Evolutionary conservation across 2,113 vertebrate species (phyloP).

Genomic region (Corythaixoides concolor): DNA sequence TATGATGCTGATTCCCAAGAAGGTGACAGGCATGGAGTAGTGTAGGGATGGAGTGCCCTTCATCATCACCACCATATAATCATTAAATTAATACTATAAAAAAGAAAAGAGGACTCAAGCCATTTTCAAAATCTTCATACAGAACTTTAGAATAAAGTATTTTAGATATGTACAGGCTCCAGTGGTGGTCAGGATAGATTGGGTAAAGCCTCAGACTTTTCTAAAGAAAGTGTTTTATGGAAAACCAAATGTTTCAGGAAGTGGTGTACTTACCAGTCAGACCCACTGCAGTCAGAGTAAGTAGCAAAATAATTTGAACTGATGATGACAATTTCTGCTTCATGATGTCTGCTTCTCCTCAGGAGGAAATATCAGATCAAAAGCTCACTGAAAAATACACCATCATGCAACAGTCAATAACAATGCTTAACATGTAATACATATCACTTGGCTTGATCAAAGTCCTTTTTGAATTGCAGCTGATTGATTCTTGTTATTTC

Average conservation of each 20-base stretch:
- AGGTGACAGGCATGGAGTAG: not conserved
- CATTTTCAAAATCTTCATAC: not conserved
- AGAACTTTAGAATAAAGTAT: not conserved
- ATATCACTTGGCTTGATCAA: not conserved
- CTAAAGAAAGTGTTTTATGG: not conserved
- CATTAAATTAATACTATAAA: not conserved
- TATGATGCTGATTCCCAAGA: not conserved
- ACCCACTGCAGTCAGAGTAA: conserved; percentile 30
- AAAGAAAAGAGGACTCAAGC: not conserved
- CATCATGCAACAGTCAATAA: not conserved
- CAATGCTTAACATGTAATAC: not conserved
- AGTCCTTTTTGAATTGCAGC: conserved; percentile 1
- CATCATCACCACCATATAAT: not conserved
- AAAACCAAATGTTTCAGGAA: not conserved
- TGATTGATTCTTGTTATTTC: not conserved
- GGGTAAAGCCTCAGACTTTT: not conserved
- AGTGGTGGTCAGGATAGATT: not conserved
- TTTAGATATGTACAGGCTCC: not conserved
- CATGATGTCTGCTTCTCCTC: conserved; percentile 52
- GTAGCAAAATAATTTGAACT: conserved; percentile 44
- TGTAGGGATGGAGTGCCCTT: not conserved
- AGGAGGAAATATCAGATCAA: conserved; percentile 33
- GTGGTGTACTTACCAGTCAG: conserved; percentile 66
- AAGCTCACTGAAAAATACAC: conserved; percentile 68
- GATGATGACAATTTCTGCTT: conserved; percentile 29